Percentiles rank a stretch among this genome's conserved stretches.
Conservation (phyloP, 2,113 vertebrate genomes). For the Dromaius novaehollandiae region DNA sequence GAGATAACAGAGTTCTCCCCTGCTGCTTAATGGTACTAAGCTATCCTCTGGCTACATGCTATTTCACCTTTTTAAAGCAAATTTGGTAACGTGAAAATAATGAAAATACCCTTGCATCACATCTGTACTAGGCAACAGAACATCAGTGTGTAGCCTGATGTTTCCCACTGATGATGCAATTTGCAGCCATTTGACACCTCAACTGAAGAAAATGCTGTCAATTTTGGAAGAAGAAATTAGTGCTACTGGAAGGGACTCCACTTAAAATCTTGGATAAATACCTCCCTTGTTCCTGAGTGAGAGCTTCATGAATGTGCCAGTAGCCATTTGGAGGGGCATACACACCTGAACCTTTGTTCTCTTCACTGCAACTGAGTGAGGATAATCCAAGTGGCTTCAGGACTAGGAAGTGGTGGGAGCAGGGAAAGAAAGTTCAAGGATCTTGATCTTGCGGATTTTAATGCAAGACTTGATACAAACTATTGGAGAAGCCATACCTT, state of each 20-base stretch:
- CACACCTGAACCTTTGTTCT: fast-evolving
- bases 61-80: neutral
- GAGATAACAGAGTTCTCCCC: neutral
- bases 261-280: neutral
- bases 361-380: neutral
- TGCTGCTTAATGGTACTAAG: neutral
- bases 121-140: neutral
- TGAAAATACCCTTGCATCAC: neutral
- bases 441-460: neutral
- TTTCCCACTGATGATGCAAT: neutral
- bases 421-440: neutral
- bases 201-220: too few relatives aligned
- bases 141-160: neutral
- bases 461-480: neutral
- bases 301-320: neutral
- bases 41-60: neutral
- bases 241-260: neutral
- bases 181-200: neutral
- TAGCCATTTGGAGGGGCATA: neutral
- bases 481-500: constrained; percentile 81
- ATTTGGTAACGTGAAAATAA: neutral
- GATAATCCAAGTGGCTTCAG: neutral
- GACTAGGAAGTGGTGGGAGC: neutral
- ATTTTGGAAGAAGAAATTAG: fast-evolving
- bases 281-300: neutral